Percentiles rank a stretch among this genome's conserved stretches.
Evolutionary conservation across 2,888 invertebrate species (phyloP).

Genomic region (Spodoptera picta): DNA sequence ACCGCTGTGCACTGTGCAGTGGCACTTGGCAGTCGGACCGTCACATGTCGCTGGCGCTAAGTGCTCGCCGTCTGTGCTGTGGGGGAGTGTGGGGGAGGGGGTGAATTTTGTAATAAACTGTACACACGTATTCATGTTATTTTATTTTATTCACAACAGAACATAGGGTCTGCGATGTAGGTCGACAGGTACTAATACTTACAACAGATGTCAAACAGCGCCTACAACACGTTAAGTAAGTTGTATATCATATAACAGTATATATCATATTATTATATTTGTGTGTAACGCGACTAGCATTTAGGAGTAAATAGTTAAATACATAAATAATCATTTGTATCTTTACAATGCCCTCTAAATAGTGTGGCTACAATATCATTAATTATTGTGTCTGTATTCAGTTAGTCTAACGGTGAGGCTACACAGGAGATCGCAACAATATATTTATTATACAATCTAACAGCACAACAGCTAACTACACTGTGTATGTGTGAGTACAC

Average conservation of each 20-base stretch:
- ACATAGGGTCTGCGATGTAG: conserved; percentile 68
- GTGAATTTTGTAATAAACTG: conserved; percentile 34
- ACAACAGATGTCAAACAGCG: conserved; percentile 46
- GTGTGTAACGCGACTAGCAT: conserved; percentile 43
- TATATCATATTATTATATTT: conserved; percentile 38
- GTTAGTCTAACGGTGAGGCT: conserved; percentile 11
- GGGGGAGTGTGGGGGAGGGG: neutral
- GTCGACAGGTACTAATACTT: conserved; percentile 58
- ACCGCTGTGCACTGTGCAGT: too few species aligned
- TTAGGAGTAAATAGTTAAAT: conserved; percentile 26
- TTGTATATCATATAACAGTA: conserved; percentile 38
- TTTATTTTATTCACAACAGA: conserved; percentile 82
- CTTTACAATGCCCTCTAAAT: conserved; percentile 38
- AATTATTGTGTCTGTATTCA: too few species aligned
- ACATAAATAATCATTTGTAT: conserved; percentile 47
- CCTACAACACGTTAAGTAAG: conserved; percentile 37
- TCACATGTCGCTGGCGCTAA: neutral
- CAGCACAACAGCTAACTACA: conserved; percentile 55
- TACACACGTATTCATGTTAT: conserved; percentile 63
- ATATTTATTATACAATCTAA: conserved; percentile 34
- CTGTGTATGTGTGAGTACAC: conserved; percentile 28
- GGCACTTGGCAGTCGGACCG: too few species aligned
- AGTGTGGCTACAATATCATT: conserved; percentile 6
- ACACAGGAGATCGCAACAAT: conserved; percentile 16
- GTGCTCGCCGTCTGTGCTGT: neutral